Conservation (phyloP, 1,140 invertebrate genomes). For the Polypedilum pembai region DNA sequence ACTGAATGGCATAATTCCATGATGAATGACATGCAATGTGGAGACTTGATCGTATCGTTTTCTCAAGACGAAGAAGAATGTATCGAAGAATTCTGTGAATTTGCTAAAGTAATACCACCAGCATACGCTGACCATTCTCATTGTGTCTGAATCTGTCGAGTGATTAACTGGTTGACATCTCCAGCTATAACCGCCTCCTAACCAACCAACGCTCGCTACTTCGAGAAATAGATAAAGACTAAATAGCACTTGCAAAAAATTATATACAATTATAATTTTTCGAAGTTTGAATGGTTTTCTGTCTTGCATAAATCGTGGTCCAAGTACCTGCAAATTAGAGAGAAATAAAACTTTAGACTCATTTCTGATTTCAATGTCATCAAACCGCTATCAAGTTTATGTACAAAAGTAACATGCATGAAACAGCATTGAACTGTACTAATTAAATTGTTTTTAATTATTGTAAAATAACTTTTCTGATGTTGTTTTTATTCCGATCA, state of each 20-base stretch:
- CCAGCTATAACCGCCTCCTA: slow-evolving; percentile 68
- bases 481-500: no score
- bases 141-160: slow-evolving; percentile 61
- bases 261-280: slow-evolving; percentile 73
- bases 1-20: slow-evolving; percentile 74
- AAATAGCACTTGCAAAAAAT: slow-evolving; percentile 77
- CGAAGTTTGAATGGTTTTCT: slow-evolving; percentile 78
- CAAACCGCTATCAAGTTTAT: no score
- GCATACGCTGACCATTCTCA: slow-evolving; percentile 67
- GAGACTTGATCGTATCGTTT: slow-evolving; percentile 74
- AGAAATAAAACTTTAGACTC: background rate
- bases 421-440: no score
- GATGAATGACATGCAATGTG: slow-evolving; percentile 78
- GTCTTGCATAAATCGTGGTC: slow-evolving; percentile 83
- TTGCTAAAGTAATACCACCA: slow-evolving; percentile 82
- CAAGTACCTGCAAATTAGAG: slow-evolving; percentile 52
- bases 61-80: slow-evolving; percentile 67
- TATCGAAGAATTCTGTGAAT: slow-evolving; percentile 71
- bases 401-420: no score
- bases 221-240: slow-evolving; percentile 76
- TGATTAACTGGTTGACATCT: slow-evolving; percentile 85
- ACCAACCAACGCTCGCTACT: slow-evolving; percentile 59
- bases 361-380: no score
- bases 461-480: no score
- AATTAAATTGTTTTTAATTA: no score